Conservation (phyloP, 2,888 invertebrate species). For the Sarcophaga subvicina region DNA sequence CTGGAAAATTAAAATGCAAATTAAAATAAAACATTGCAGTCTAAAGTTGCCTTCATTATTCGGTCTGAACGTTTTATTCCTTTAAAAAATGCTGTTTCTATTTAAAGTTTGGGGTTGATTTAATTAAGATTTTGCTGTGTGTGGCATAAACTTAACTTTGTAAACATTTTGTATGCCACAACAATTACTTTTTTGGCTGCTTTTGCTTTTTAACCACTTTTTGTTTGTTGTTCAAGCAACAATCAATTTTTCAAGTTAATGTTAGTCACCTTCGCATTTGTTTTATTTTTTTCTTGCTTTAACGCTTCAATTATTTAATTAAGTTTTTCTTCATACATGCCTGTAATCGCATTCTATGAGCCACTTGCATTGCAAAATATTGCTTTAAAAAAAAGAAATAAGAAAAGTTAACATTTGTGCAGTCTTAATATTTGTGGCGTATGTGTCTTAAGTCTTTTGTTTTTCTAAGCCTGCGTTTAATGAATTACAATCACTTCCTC, state of each 20-base stretch:
- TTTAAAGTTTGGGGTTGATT: no score
- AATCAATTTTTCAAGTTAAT: conserved; percentile 63
- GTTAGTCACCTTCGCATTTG: conserved; percentile 67
- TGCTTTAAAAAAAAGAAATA: neutral
- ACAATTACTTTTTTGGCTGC: neutral
- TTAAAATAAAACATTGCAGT: no score
- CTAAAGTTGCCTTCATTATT: no score
- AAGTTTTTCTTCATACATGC: neutral
- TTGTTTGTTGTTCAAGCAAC: conserved; percentile 21
- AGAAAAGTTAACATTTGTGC: neutral
- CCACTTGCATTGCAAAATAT: neutral
- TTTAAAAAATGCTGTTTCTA: no score
- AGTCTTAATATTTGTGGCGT: neutral
- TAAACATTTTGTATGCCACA: neutral
- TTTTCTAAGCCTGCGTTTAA: neutral
- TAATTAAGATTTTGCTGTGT: neutral
- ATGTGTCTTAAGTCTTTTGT: conserved; percentile 54
- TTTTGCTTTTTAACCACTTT: neutral
- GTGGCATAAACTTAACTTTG: conserved; percentile 60
- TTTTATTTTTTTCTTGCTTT: neutral
- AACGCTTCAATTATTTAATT: conserved; percentile 8
- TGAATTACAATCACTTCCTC: no score
- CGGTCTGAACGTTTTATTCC: no score
- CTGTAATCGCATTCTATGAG: neutral
- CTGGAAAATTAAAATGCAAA: no score